A percentile compares a stretch with the other conserved stretches of the same genome.
phyloP scores from a whole-genome alignment of 1,140 invertebrate species.

The Druon quercuslanigerum region DNA sequence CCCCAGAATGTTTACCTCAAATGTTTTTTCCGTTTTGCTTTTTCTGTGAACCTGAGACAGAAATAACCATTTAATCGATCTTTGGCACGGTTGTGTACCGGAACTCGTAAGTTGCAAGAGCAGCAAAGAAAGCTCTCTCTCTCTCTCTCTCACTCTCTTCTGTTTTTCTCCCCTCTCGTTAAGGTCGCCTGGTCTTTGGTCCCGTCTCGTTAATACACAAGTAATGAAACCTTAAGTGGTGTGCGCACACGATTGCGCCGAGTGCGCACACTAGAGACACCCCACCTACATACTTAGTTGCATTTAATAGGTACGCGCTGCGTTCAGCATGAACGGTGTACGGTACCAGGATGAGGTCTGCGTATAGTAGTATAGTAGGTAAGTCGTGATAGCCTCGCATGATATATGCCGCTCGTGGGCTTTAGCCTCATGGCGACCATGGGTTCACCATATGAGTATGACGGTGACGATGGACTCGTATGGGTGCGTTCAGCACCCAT shows the following conservation, averaged over 20 bases:
- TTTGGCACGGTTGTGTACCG: neutral
- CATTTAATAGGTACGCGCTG: constrained; percentile 31
- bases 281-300: constrained; percentile 31
- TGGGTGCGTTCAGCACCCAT: constrained; percentile 26
- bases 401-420: constrained; percentile 35
- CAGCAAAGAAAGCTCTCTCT: neutral
- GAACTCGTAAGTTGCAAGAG: neutral
- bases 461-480: constrained; percentile 33
- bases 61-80: too few species aligned
- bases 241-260: constrained; percentile 13
- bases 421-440: constrained; percentile 3
- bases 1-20: too few species aligned
- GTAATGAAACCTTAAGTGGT: constrained; percentile 37
- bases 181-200: constrained; percentile 17
- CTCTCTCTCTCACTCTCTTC: neutral
- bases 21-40: too few species aligned
- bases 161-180: constrained; percentile 2
- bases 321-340: constrained; percentile 6
- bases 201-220: constrained; percentile 32
- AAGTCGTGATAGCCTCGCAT: constrained; percentile 35
- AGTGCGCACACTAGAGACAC: constrained; percentile 1
- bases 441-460: too few species aligned
- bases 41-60: too few species aligned
- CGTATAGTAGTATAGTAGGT: constrained; percentile 16
- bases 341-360: neutral